Percentiles rank a stretch among this genome's conserved stretches.
Evolutionary conservation across 2,113 vertebrate species (phyloP).

Genomic region (Pitta sordida): DNA sequence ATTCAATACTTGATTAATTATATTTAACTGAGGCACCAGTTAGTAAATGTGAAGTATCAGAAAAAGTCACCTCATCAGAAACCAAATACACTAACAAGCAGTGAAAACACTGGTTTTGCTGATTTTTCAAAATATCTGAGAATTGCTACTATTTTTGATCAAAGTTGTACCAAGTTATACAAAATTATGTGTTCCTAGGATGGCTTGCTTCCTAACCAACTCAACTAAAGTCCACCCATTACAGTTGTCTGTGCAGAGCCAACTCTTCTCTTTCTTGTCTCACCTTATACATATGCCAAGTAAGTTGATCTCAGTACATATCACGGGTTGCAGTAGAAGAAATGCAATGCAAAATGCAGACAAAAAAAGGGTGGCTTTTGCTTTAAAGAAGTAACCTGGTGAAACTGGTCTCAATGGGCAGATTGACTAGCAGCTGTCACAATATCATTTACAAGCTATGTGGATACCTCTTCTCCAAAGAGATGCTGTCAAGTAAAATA

Average conservation of each 20-base stretch:
- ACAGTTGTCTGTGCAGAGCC: not conserved
- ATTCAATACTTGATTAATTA: conserved; percentile 50
- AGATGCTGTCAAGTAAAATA: conserved; percentile 33
- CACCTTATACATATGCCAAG: not conserved
- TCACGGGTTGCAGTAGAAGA: not conserved
- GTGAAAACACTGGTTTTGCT: not conserved
- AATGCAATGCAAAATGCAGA: not conserved
- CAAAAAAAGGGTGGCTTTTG: not conserved
- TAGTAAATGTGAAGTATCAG: conserved; percentile 23
- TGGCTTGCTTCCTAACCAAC: not conserved
- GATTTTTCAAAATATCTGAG: not conserved
- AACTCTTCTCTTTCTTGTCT: not conserved
- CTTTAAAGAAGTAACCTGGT: not conserved
- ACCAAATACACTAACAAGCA: conserved; percentile 19
- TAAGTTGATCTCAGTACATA: not conserved
- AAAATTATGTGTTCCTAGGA: not conserved
- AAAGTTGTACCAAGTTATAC: not conserved
- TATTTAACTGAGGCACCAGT: conserved; percentile 22
- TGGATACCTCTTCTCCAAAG: conserved; percentile 41
- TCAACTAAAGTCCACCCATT: too few species aligned
- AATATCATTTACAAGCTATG: not conserved
- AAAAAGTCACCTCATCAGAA: conserved; percentile 47
- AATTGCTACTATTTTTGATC: not conserved
- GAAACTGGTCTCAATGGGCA: not conserved
- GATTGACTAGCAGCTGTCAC: conserved; percentile 24